These are phyloP conservation scores for Oceanodroma leucorhoa DNA, from an alignment of 2,797 vertebrate species.

Conservation along the genomic window DNA sequence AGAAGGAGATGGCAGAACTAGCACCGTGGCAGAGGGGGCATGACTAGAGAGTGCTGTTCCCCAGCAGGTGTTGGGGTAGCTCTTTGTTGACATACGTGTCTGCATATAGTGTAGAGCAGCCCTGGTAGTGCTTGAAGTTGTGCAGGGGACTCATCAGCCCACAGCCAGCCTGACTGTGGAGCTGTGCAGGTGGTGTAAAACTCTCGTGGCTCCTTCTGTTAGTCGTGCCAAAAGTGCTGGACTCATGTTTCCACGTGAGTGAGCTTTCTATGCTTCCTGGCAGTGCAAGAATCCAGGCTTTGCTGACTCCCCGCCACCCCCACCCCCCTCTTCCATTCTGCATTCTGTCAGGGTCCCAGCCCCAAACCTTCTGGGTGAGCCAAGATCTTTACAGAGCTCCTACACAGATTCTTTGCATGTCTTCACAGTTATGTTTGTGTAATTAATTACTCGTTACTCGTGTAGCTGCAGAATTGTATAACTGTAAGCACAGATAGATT, in stretches of 20 bases:
- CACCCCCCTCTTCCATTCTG: background rate
- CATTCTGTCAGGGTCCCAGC: background rate
- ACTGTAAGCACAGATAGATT: background rate
- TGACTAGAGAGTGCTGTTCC: background rate
- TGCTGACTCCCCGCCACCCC: background rate
- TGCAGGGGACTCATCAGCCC: background rate
- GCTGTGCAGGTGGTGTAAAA: background rate
- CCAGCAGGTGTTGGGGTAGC: background rate
- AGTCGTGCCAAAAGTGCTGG: background rate
- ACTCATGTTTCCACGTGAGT: background rate
- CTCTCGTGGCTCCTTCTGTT: background rate
- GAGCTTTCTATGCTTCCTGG: background rate
- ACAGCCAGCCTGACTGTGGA: background rate
- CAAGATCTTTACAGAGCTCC: slow-evolving; percentile 31
- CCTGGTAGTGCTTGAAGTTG: background rate
- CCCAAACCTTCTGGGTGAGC: background rate
- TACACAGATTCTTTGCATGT: slow-evolving; percentile 31
- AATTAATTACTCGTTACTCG: slow-evolving; percentile 25
- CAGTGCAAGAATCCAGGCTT: background rate
- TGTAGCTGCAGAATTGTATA: slow-evolving; percentile 5
- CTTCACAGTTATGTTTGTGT: slow-evolving; percentile 25
- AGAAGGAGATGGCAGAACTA: background rate
- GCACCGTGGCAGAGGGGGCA: background rate
- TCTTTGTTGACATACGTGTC: rapidly evolving
- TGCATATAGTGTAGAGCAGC: rapidly evolving